phyloP scores from a whole-genome alignment of 2,888 invertebrate genomes.

The Caenorhabditis sp. region DNA sequence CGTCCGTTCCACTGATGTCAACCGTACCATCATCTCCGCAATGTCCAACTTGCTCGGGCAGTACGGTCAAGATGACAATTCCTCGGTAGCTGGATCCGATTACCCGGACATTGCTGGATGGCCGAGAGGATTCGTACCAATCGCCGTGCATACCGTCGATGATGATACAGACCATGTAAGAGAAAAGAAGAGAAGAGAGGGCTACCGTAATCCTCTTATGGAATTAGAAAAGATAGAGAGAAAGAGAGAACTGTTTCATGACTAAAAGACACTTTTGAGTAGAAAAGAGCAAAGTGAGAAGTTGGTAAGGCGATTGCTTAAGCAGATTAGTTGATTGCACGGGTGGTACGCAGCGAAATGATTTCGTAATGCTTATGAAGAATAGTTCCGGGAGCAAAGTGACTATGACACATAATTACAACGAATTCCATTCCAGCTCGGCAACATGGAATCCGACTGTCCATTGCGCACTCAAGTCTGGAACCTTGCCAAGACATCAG shows the following conservation, averaged over 20 bases:
- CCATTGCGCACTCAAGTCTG: slow-evolving; percentile 64
- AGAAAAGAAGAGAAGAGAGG: too few species aligned
- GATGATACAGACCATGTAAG: slow-evolving; percentile 86
- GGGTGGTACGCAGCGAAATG: slow-evolving; percentile 14
- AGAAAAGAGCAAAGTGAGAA: background rate
- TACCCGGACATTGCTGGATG: slow-evolving; percentile 72
- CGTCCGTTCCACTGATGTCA: slow-evolving; percentile 90
- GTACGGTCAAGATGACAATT: slow-evolving; percentile 68
- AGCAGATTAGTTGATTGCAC: slow-evolving; percentile 20
- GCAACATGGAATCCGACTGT: slow-evolving; percentile 67
- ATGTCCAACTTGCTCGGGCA: slow-evolving; percentile 76
- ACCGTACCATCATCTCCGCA: slow-evolving; percentile 88
- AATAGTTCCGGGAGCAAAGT: slow-evolving; percentile 4
- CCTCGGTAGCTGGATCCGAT: slow-evolving; percentile 69
- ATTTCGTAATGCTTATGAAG: slow-evolving; percentile 28
- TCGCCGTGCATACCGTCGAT: slow-evolving; percentile 90
- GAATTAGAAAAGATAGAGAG: background rate
- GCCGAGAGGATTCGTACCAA: slow-evolving; percentile 85
- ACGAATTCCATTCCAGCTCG: slow-evolving; percentile 59
- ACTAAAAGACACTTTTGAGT: background rate
- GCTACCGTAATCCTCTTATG: slow-evolving; percentile 47
- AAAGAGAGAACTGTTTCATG: background rate
- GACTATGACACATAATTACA: background rate
- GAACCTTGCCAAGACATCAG: slow-evolving; percentile 64
- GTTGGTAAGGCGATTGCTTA: slow-evolving; percentile 36